These are phyloP conservation scores for Toxonevra muliebris DNA, from an alignment of 2,888 invertebrate genomes.

Conservation along the genomic window DNA sequence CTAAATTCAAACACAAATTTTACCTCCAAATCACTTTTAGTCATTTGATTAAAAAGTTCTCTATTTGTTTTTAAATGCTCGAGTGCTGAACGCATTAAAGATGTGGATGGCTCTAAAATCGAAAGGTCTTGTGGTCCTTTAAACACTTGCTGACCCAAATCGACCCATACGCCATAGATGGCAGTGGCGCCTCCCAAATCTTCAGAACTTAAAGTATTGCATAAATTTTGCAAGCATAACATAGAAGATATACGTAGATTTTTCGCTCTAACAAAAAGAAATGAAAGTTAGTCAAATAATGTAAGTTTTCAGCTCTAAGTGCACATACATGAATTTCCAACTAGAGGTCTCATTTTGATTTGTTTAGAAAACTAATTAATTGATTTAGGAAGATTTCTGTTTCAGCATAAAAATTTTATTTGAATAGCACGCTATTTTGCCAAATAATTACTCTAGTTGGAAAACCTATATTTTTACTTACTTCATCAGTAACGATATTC, in stretches of 20 bases:
- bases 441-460: too few species aligned
- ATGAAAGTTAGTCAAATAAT: neutral
- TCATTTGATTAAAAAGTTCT: slow-evolving; percentile 68
- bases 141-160: slow-evolving; percentile 72
- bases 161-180: slow-evolving; percentile 73
- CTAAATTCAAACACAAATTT: too few species aligned
- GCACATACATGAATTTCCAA: too few species aligned
- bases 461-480: slow-evolving; percentile 47
- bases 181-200: slow-evolving; percentile 73
- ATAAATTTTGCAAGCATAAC: slow-evolving; percentile 76
- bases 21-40: slow-evolving; percentile 69
- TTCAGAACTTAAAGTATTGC: slow-evolving; percentile 71
- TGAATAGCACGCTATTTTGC: too few species aligned
- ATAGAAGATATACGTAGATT: slow-evolving; percentile 73
- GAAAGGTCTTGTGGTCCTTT: slow-evolving; percentile 65
- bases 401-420: too few species aligned
- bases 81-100: slow-evolving; percentile 78
- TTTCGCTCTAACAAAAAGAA: slow-evolving; percentile 61
- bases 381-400: too few species aligned
- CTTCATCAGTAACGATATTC: slow-evolving; percentile 67
- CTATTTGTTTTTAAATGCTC: slow-evolving; percentile 71
- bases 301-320: neutral
- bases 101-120: slow-evolving; percentile 75
- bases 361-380: too few species aligned
- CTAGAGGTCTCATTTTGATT: too few species aligned